Base-by-base conservation (phyloP, 2,113 vertebrate genomes). In the Seriola quinqueradiata region DNA sequence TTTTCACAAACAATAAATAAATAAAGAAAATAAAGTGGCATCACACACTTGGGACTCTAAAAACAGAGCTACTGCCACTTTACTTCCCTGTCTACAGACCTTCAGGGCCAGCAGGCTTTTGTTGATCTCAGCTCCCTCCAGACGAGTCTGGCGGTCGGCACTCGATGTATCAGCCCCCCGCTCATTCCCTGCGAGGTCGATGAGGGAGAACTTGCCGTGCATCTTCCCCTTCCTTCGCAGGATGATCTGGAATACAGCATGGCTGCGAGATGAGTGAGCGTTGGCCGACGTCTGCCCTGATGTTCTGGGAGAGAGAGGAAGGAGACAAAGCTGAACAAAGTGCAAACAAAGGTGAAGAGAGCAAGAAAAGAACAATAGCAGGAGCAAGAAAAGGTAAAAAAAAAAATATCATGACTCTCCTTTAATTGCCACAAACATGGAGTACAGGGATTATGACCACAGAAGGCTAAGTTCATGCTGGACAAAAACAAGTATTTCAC, bases 111-210 rank as follows among this genome's bases (percentile, higher is more conserved):
- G 95, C 91, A 99, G 96, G 94, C 98, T 99, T 94, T 99, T 99
- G 95, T 99, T 99, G 90, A 99, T 99, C 95, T 99, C 98, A 0
- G 98, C 98, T 91, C 98, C 98, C 94, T 99, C 98, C 87, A 99
- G 95, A 46, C 98, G 95, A 0, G 98, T 99, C 91, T 99, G 98
- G 21, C 98, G 96, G 87, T 99, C 98, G 2, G 98, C 97, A 69
- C 98, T 99, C 0, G 97, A 99, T 25, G 98, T 99, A 76, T 99
- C 98, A 0, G 98, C 98, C 70, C 98, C 98, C 82, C 98, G 95
- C 94, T 99, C 98, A 71, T 99, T 99, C 75, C 98, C 98, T 58
- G 98, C 98, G 77, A 99, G 95, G 92, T 99, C 98, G 57, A 99
- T 99, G 84, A 99, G 95, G 74, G 98, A 99, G 93, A 99, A 99